These are phyloP conservation scores for Lithobates sylvaticus DNA, from an alignment of 2,797 vertebrate genomes.

Conservation along the genomic window DNA sequence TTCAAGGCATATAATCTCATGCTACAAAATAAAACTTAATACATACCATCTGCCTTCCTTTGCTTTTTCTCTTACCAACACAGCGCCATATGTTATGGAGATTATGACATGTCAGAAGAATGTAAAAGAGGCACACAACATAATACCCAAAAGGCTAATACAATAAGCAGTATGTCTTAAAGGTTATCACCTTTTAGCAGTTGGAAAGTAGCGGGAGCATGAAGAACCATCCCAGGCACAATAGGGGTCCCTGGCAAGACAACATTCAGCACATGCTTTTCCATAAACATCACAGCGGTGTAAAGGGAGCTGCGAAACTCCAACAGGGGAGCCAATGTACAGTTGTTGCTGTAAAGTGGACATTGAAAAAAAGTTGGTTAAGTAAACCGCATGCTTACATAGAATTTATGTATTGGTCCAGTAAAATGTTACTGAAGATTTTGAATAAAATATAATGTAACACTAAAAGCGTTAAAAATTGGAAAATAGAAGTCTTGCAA, in stretches of 20 bases:
- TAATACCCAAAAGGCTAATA: conserved; percentile 29
- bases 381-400: neutral
- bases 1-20: conserved; percentile 19
- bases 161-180: conserved; percentile 44
- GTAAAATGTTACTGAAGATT: neutral
- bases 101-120: conserved; percentile 48
- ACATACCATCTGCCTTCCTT: conserved; percentile 36
- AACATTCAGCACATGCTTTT: conserved; percentile 96
- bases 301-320: conserved; percentile 93
- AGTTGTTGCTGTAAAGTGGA: conserved; percentile 90
- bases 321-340: conserved; percentile 90
- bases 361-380: neutral
- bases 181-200: conserved; percentile 90
- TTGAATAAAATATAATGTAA: neutral
- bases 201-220: conserved; percentile 97
- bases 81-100: conserved; percentile 39
- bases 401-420: neutral
- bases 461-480: too few species aligned
- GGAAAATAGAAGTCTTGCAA: too few species aligned
- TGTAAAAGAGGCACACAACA: conserved; percentile 11
- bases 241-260: conserved; percentile 95
- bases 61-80: conserved; percentile 28
- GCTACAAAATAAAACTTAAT: conserved; percentile 22
- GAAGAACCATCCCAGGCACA: conserved; percentile 97
- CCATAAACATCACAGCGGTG: conserved; percentile 97